These are phyloP conservation scores for Coracias cyanogaster DNA, from an alignment of 2,797 vertebrate genomes.

Conservation along the genomic window DNA sequence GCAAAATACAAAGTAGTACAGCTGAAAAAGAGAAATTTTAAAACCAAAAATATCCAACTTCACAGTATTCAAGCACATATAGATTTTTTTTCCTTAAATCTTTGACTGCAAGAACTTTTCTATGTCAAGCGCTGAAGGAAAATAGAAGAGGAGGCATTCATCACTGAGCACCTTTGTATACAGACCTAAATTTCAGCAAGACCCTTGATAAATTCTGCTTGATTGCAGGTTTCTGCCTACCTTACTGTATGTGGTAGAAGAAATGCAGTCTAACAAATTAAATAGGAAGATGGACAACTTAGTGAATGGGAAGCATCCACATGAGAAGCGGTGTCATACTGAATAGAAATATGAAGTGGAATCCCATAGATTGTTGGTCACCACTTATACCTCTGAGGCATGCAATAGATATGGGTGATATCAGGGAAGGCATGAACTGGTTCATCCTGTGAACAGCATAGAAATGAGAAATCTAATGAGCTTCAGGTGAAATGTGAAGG, in stretches of 20 bases:
- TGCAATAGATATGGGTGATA: not conserved
- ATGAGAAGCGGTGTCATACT: not conserved
- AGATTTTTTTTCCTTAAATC: not conserved
- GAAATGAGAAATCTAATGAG: not conserved
- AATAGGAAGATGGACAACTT: not conserved
- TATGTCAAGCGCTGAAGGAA: slow-evolving; percentile 3
- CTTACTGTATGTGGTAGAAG: not conserved
- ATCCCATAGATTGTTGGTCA: not conserved
- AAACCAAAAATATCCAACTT: slow-evolving; percentile 18
- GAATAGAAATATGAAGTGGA: not conserved
- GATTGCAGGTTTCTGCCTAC: not conserved
- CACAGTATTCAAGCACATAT: not conserved
- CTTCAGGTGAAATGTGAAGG: slow-evolving; percentile 7
- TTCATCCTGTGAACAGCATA: not conserved
- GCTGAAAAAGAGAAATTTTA: slow-evolving; percentile 9
- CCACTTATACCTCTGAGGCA: not conserved
- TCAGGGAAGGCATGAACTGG: not conserved
- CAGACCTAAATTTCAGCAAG: not conserved
- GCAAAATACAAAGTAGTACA: slow-evolving; percentile 7
- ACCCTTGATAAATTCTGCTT: not conserved
- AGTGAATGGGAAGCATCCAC: not conserved
- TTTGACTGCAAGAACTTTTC: slow-evolving; percentile 3
- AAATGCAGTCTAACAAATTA: not conserved
- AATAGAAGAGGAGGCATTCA: slow-evolving; percentile 14
- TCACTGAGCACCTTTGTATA: not conserved